These are phyloP conservation scores for Thereuonema tuberculata DNA, from an alignment of 1,140 invertebrate genomes.

Conservation along the genomic window DNA sequence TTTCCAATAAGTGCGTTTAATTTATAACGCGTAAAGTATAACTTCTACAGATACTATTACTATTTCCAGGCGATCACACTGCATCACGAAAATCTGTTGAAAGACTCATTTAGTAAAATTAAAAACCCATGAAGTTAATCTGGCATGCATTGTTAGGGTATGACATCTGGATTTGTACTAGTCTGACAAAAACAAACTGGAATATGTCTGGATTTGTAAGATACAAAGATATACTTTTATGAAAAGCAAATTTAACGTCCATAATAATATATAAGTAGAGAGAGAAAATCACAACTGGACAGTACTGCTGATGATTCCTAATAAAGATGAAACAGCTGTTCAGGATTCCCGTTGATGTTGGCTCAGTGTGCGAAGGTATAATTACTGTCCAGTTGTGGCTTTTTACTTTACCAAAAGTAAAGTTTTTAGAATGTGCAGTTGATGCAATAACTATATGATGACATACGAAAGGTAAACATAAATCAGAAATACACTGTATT, in stretches of 20 bases:
- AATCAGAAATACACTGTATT: background rate
- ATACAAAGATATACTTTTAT: background rate
- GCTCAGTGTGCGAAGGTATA: too few relatives aligned
- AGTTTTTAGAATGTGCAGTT: background rate
- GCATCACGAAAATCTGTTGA: background rate
- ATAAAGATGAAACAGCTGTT: too few relatives aligned
- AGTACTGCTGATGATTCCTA: too few relatives aligned
- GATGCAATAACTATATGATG: background rate
- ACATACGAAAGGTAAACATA: background rate
- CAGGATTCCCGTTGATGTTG: too few relatives aligned
- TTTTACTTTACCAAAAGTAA: background rate
- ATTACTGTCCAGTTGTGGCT: too few relatives aligned
- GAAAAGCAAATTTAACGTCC: too few relatives aligned
- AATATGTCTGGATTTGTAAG: background rate
- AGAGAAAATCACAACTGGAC: too few relatives aligned
- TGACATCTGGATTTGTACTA: background rate
- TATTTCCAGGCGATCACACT: background rate
- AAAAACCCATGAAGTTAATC: background rate
- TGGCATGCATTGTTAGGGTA: background rate
- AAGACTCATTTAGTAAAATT: background rate
- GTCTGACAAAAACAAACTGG: background rate
- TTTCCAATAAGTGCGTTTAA: background rate
- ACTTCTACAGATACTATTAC: background rate
- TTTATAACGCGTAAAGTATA: background rate
- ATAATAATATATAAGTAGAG: too few relatives aligned